A percentile compares a stretch with the other conserved stretches of the same genome.
These are phyloP conservation scores for Sandelia bainsii DNA, from an alignment of 2,797 vertebrate species.

Conservation along the genomic window DNA sequence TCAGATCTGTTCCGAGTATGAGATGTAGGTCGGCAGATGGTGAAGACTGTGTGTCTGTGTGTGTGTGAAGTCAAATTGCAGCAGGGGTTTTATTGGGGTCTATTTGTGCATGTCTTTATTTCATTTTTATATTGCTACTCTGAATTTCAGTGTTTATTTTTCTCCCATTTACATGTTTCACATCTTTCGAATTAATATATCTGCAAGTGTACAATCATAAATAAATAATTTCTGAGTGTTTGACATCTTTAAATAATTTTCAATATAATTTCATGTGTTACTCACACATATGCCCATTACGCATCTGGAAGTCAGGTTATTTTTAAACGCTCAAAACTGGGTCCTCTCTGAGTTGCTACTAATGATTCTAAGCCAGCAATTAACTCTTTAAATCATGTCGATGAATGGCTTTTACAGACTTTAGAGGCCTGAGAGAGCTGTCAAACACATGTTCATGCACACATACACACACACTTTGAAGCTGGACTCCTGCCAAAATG, in stretches of 20 bases:
- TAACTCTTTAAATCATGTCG: slow-evolving; percentile 61
- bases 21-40: slow-evolving; percentile 46
- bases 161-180: background rate
- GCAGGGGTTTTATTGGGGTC: slow-evolving; percentile 26
- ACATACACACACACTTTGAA: slow-evolving; percentile 55
- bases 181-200: background rate
- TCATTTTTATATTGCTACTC: background rate
- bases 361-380: slow-evolving; percentile 80
- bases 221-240: slow-evolving; percentile 15
- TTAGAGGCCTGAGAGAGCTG: slow-evolving; percentile 46
- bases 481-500: slow-evolving; percentile 27
- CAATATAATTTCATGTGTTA: slow-evolving; percentile 23
- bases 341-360: slow-evolving; percentile 55
- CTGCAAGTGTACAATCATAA: background rate
- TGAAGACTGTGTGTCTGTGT: background rate
- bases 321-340: slow-evolving; percentile 70
- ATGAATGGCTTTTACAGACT: slow-evolving; percentile 68
- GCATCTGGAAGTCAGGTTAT: slow-evolving; percentile 74
- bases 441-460: slow-evolving; percentile 31
- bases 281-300: slow-evolving; percentile 24
- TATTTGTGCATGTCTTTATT: slow-evolving; percentile 5
- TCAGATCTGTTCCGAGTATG: slow-evolving; percentile 29
- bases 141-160: background rate
- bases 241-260: slow-evolving; percentile 39
- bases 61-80: slow-evolving; percentile 24